phyloP scores from a whole-genome alignment of 2,797 vertebrate genomes.

The Avahi laniger region DNA sequence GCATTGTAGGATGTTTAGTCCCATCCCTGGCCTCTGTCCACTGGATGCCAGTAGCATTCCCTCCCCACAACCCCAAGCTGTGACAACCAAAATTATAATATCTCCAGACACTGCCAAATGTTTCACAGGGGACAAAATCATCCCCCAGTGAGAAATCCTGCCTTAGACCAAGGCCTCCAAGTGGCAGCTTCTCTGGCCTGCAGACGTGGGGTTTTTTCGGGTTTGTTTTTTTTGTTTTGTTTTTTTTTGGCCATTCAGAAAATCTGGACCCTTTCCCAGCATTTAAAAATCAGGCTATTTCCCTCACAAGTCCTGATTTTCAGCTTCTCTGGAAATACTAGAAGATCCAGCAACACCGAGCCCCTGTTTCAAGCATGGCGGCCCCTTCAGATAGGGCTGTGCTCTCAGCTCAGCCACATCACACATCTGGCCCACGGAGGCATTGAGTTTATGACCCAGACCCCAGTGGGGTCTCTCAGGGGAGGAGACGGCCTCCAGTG shows the following conservation, averaged over 20 bases:
- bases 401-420: neutral
- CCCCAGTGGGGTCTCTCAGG: neutral
- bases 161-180: neutral
- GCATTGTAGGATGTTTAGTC: neutral
- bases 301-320: neutral
- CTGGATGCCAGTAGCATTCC: neutral
- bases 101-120: neutral
- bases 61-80: neutral
- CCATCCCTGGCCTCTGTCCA: neutral
- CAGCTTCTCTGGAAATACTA: neutral
- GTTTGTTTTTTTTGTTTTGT: too few relatives aligned
- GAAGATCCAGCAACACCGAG: neutral
- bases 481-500: neutral
- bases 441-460: neutral
- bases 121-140: neutral
- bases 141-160: neutral
- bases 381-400: neutral
- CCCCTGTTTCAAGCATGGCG: neutral
- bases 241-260: constrained; percentile 33
- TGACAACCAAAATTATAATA: neutral
- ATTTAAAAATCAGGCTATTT: constrained; percentile 22
- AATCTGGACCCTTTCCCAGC: neutral
- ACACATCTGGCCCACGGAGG: neutral
- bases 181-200: neutral
- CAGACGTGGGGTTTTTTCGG: neutral